Conservation (phyloP, 2,113 vertebrate species). For the Paradoxurus hermaphroditus region DNA sequence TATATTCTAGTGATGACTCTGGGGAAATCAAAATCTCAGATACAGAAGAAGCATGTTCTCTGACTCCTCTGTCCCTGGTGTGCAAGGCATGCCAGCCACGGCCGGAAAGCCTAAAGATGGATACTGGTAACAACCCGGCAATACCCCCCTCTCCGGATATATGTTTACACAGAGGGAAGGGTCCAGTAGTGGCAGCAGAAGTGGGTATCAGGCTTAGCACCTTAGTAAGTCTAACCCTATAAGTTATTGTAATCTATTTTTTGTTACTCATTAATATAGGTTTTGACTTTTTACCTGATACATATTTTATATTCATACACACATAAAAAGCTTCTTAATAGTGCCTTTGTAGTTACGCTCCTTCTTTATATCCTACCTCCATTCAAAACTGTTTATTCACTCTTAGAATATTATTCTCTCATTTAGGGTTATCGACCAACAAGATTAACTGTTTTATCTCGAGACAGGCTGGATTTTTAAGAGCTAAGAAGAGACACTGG, state of each 20-base stretch:
- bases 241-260: neutral
- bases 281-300: neutral
- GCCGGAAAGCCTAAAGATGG: neutral
- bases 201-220: neutral
- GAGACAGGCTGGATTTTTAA: conserved; percentile 59
- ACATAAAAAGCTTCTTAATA: neutral
- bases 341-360: neutral
- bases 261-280: neutral
- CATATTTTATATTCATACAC: neutral
- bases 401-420: conserved; percentile 21
- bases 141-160: neutral
- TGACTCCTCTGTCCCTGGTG: neutral
- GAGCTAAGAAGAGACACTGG: conserved; percentile 55
- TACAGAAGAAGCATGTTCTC: neutral
- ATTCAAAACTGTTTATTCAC: conserved; percentile 28
- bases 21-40: conserved; percentile 15
- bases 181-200: neutral
- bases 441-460: conserved; percentile 64
- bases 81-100: neutral
- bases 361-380: neutral
- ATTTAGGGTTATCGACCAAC: neutral
- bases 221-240: neutral
- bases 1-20: neutral
- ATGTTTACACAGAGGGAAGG: neutral
- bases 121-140: neutral